Percentiles rank a stretch among this genome's conserved stretches.
These are phyloP conservation scores for Steinernema hermaphroditum DNA, from an alignment of 2,888 invertebrate species.

Conservation along the genomic window DNA sequence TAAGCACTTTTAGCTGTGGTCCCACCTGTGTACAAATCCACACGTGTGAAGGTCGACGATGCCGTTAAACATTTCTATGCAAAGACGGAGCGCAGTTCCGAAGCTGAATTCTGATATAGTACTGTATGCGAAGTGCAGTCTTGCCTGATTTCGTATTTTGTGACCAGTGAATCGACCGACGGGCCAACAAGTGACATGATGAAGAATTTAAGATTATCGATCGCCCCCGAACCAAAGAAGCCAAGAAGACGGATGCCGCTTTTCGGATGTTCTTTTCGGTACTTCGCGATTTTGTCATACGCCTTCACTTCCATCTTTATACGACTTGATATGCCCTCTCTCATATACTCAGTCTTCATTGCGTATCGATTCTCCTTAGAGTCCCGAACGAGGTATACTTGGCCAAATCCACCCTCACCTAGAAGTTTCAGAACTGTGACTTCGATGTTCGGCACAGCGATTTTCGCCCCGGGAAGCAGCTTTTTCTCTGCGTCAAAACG, in stretches of 20 bases:
- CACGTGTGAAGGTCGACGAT: conserved; percentile 17
- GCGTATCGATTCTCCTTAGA: not conserved
- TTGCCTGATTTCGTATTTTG: conserved; percentile 18
- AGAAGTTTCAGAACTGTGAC: conserved; percentile 13
- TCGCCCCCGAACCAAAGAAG: conserved; percentile 13
- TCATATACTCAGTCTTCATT: conserved; percentile 26
- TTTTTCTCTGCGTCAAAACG: conserved; percentile 5
- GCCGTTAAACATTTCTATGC: not conserved
- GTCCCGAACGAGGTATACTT: conserved; percentile 21
- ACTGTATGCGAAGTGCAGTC: too few relatives aligned
- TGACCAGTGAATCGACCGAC: conserved; percentile 1
- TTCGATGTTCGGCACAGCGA: not conserved
- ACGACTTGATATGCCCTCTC: not conserved
- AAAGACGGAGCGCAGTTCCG: conserved; percentile 16
- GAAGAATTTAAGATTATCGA: conserved; percentile 28
- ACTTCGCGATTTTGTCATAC: conserved; percentile 9
- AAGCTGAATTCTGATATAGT: too few relatives aligned
- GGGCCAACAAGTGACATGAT: conserved; percentile 26
- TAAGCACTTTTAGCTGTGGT: too few relatives aligned
- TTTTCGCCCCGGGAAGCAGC: not conserved
- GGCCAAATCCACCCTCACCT: conserved; percentile 20
- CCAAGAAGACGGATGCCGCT: not conserved
- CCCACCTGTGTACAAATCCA: conserved; percentile 12
- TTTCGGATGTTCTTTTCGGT: not conserved
- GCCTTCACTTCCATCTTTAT: conserved; percentile 29